These are phyloP conservation scores for Chymomyza amoena DNA, from an alignment of 2,888 invertebrate genomes.

Conservation along the genomic window DNA sequence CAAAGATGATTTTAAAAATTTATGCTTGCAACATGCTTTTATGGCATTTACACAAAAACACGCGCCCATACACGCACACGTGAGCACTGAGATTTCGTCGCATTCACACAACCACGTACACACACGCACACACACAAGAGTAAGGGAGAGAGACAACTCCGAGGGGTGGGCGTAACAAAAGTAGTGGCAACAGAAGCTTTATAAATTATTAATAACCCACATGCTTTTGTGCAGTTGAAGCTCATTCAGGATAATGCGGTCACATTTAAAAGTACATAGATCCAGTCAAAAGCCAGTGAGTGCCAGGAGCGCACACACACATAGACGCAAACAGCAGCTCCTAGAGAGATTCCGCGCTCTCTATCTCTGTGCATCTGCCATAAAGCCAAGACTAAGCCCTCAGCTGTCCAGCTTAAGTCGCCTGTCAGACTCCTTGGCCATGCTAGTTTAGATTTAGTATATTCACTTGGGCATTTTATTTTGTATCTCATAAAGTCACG, in stretches of 20 bases:
- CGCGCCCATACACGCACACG: background rate
- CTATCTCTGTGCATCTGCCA: background rate
- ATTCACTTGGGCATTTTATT: background rate
- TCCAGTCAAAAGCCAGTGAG: background rate
- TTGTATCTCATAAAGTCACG: background rate
- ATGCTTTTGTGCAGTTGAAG: background rate
- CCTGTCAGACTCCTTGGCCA: background rate
- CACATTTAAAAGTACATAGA: slow-evolving; percentile 10
- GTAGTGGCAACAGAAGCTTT: slow-evolving; percentile 6
- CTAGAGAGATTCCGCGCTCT: background rate
- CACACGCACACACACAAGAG: background rate
- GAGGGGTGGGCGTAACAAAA: background rate
- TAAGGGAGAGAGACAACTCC: too few species aligned
- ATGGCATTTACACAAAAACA: background rate
- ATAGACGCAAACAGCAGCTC: background rate
- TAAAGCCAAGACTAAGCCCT: background rate
- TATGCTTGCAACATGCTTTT: slow-evolving; percentile 6
- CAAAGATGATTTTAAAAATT: slow-evolving; percentile 5
- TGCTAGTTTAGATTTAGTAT: background rate
- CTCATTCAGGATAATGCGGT: slow-evolving; percentile 12
- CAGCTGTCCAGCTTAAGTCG: background rate
- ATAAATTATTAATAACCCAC: slow-evolving; percentile 15
- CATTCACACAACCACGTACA: background rate
- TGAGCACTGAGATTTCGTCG: background rate
- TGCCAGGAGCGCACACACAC: background rate